Conservation (phyloP, 2,888 invertebrate genomes). For the Netelia inedita region DNA sequence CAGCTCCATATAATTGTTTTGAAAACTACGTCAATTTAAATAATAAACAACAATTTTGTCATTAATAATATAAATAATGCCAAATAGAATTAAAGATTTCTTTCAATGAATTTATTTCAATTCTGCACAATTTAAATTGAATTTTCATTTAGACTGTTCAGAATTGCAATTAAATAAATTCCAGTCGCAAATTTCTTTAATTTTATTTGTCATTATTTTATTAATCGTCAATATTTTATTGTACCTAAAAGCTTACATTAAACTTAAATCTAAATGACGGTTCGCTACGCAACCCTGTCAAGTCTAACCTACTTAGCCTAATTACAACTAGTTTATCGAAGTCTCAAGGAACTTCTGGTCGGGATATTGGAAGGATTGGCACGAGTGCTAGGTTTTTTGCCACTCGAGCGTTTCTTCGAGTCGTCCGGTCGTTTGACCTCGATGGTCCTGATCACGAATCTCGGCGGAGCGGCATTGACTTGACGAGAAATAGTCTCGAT, state of each 20-base stretch:
- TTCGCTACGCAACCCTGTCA: background rate
- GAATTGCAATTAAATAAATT: background rate
- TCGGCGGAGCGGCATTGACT: background rate
- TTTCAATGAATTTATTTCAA: no score
- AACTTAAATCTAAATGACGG: no score
- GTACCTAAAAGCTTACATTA: no score
- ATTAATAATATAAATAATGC: no score
- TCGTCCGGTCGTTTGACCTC: background rate
- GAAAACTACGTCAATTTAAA: no score
- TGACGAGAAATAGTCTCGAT: background rate
- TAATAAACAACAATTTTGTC: no score
- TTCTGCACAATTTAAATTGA: no score
- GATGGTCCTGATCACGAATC: background rate
- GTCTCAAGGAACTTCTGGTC: conserved; percentile 18
- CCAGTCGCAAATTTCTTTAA: background rate
- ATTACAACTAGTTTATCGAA: conserved; percentile 9
- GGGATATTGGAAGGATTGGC: background rate
- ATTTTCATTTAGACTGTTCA: background rate
- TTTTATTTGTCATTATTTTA: background rate
- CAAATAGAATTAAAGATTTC: no score
- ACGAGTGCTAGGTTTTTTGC: background rate
- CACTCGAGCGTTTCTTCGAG: background rate
- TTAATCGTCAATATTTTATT: background rate
- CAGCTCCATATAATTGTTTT: no score
- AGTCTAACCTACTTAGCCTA: conserved; percentile 12